Evolutionary conservation across 1,140 invertebrate species (phyloP).

Genomic region (Aleiodes sp.): DNA sequence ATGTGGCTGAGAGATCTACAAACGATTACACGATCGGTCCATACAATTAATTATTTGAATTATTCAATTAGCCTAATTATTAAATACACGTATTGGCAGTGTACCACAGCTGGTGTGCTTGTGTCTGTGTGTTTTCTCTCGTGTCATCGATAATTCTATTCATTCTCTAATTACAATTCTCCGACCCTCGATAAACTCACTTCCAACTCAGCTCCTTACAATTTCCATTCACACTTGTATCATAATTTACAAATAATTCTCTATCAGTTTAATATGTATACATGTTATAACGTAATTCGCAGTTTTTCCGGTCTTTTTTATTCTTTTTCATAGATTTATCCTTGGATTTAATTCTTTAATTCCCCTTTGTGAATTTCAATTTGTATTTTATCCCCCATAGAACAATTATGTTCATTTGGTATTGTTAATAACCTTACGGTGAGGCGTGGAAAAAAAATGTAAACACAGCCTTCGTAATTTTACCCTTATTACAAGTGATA

Average conservation of each 20-base stretch:
- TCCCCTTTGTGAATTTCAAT: neutral
- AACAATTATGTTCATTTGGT: constrained; percentile 15
- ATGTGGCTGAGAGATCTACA: constrained; percentile 35
- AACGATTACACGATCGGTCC: constrained; percentile 30
- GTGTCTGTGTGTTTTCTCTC: constrained; percentile 43
- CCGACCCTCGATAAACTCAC: constrained; percentile 13
- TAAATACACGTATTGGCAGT: constrained; percentile 65
- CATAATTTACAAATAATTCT: constrained; percentile 38
- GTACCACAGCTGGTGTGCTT: constrained; percentile 62
- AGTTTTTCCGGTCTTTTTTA: neutral
- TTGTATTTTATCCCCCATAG: neutral
- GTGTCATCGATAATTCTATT: constrained; percentile 36
- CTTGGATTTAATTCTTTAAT: neutral
- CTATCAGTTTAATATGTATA: constrained; percentile 40
- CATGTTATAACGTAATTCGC: constrained; percentile 30
- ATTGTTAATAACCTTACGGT: constrained; percentile 23
- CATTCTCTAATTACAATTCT: constrained; percentile 29
- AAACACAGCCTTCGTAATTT: constrained; percentile 54
- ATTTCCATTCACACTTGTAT: constrained; percentile 20
- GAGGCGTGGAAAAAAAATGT: constrained; percentile 45
- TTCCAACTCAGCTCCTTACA: constrained; percentile 19
- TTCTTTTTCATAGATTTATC: neutral
- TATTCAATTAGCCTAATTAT: constrained; percentile 44
- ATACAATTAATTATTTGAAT: constrained; percentile 41
- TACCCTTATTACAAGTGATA: constrained; percentile 43